Evolutionary conservation across 1,140 invertebrate species (phyloP), one percentile per base, ranked within the genome.

Genomic region (Drosophila orena): DNA sequence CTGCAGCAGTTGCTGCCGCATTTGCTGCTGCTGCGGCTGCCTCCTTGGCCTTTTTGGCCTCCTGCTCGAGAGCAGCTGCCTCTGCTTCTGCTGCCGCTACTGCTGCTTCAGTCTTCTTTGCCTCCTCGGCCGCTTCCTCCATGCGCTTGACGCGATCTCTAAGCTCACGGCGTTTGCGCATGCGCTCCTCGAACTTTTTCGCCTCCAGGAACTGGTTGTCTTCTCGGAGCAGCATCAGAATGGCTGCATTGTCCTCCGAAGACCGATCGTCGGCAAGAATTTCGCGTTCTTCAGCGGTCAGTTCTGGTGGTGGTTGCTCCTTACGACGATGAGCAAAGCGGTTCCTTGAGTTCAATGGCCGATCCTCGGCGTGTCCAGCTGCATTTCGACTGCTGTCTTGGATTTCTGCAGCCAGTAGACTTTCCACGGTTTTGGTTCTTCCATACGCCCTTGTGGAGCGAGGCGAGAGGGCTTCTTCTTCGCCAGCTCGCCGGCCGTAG

Each of bases 121-220:
- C 58, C 46, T 57, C 52, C 90, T 50, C 93, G 93, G 90, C 95
- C 94, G 57, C 64, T 30, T 94, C 96, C 56, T 96, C 96, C 15
- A 95, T 94, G 74, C 96, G 96, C 93, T 95, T 93, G 42, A 97
- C 96, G 8, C 97, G 92, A 66, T 95, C 95, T 90, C 96, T 95
- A 10, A 97, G 96, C 83, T 97, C 96, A 72, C 96, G 97, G 4
- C 96, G 94, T 72, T 95, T 95, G 14, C 95, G 95, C 88, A 96
- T 96, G 20, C 96, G 93, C 61, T 97, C 96, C 58, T 93, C 93
- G 8, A 96, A 92, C 7, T 93, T 93, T 50, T 91, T 91, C 17
- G 91, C 86, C 49, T 91, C 93, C 90, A 83, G 93, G 92, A 84
- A 93, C 92, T 92, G 93, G 93, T 86, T 93, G 92, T 86, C 93